A percentile compares a stretch with the other conserved stretches of the same genome.
Evolutionary conservation across 2,113 vertebrate species (phyloP).

Genomic region (Regulus satrapa): DNA sequence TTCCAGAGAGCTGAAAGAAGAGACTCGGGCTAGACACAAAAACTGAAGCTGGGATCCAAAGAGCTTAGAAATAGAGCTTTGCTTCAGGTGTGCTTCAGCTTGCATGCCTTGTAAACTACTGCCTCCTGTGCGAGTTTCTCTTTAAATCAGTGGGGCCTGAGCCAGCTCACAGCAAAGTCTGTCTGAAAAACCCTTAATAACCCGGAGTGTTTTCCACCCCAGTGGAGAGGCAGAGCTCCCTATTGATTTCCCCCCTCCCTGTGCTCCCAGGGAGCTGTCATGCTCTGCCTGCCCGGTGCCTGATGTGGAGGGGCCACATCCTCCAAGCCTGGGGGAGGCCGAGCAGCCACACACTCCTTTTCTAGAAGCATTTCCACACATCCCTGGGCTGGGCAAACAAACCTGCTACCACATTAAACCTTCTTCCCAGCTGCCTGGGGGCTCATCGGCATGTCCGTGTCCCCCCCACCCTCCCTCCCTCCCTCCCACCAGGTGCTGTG

Average conservation of each 20-base stretch:
- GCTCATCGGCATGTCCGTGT: neutral
- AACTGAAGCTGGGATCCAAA: neutral
- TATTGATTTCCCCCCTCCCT: neutral
- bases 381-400: neutral
- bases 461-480: too few relatives aligned
- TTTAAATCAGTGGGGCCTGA: neutral
- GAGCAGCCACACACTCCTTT: neutral
- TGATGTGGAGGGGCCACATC: neutral
- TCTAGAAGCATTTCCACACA: neutral
- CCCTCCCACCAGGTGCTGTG: constrained; percentile 82
- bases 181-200: constrained; percentile 45
- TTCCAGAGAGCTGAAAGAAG: neutral
- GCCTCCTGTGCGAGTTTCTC: neutral
- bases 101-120: neutral
- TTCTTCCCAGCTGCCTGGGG: neutral
- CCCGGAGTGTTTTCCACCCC: constrained; percentile 9
- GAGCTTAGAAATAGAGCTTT: neutral
- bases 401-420: neutral
- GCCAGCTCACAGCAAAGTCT: constrained; percentile 8
- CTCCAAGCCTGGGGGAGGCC: neutral
- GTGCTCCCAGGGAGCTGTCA: neutral
- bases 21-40: neutral
- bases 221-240: constrained; percentile 28
- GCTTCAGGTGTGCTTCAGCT: neutral
- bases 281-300: neutral